Evolutionary conservation across 2,797 vertebrate genomes (phyloP).

Genomic region (Thripadectes ignobilis): DNA sequence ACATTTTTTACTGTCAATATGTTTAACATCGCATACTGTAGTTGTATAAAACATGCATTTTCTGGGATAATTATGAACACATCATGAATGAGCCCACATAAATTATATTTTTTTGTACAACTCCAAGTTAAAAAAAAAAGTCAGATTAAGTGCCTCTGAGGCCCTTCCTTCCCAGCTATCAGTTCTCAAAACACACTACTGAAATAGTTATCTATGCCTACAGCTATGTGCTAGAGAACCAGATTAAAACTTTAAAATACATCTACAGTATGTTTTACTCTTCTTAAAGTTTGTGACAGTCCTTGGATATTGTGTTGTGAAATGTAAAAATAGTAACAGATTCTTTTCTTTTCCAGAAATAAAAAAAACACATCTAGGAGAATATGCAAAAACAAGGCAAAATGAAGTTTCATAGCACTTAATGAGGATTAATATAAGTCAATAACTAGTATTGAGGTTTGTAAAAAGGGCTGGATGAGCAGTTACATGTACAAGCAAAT

Average conservation of each 20-base stretch:
- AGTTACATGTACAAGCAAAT: constrained; percentile 57
- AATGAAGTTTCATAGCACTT: constrained; percentile 78
- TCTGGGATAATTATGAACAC: constrained; percentile 88
- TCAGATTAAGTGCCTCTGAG: constrained; percentile 81
- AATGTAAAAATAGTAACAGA: constrained; percentile 81
- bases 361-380: constrained; percentile 72
- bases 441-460: constrained; percentile 72
- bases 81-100: constrained; percentile 88
- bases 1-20: constrained; percentile 87
- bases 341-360: constrained; percentile 71
- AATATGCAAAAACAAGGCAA: constrained; percentile 76
- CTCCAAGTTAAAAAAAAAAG: constrained; percentile 83
- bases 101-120: constrained; percentile 87
- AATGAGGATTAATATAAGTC: constrained; percentile 75
- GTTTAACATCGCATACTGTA: constrained; percentile 82
- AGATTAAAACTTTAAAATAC: constrained; percentile 83
- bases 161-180: constrained; percentile 79
- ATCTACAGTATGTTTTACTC: constrained; percentile 84
- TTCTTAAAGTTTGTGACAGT: constrained; percentile 75
- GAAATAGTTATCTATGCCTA: constrained; percentile 79
- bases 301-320: constrained; percentile 76
- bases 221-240: constrained; percentile 78
- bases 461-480: constrained; percentile 55
- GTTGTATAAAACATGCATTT: constrained; percentile 89
- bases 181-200: constrained; percentile 78